These are phyloP conservation scores for Agrotis ipsilon DNA, from an alignment of 2,888 invertebrate species.

Conservation along the genomic window DNA sequence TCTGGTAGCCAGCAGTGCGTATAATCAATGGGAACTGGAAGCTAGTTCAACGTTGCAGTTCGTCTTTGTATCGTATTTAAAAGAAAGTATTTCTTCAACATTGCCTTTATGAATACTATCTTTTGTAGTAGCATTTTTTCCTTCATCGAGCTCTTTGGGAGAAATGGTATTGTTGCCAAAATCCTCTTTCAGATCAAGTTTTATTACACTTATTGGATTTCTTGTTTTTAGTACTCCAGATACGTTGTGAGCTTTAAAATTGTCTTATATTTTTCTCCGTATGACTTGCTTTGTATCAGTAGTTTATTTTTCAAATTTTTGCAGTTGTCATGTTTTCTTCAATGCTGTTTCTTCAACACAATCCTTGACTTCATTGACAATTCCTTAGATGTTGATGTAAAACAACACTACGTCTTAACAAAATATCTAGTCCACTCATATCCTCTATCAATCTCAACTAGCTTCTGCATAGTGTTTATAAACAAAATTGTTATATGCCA, in stretches of 20 bases:
- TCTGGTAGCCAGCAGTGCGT: constrained; percentile 40
- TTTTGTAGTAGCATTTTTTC: background rate
- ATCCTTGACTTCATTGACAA: background rate
- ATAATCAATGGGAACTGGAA: constrained; percentile 41
- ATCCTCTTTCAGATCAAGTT: background rate
- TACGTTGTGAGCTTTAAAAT: background rate
- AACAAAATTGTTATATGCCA: constrained; percentile 37
- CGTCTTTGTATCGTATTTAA: constrained; percentile 30
- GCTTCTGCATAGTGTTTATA: constrained; percentile 21
- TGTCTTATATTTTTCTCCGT: too few species aligned
- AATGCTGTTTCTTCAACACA: background rate
- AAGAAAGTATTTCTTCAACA: constrained; percentile 29
- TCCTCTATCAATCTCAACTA: constrained; percentile 6
- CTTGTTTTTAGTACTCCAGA: background rate
- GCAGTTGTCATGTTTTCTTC: background rate
- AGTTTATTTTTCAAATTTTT: background rate
- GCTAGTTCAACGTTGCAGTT: constrained; percentile 30
- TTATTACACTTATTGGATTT: background rate
- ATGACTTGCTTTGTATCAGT: background rate
- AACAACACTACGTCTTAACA: background rate
- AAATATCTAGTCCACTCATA: constrained; percentile 4
- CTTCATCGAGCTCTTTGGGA: background rate
- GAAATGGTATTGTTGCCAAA: background rate
- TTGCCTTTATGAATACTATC: background rate
- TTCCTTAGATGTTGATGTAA: background rate